Conservation (phyloP, 1,140 invertebrate genomes). For the Drosophila pseudoobscura region DNA sequence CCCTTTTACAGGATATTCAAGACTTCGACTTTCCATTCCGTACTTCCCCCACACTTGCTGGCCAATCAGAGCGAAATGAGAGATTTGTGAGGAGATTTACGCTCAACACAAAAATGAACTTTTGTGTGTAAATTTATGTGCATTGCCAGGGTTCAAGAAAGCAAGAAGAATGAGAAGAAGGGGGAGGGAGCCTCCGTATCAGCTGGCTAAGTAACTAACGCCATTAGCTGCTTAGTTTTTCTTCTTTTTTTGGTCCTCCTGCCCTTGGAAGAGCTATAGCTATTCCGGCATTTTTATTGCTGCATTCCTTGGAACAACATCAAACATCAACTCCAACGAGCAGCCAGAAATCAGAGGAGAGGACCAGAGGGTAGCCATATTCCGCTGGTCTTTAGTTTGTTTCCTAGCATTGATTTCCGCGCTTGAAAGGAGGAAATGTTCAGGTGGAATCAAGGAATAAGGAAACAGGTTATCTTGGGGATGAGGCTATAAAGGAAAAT, state of each 20-base stretch:
- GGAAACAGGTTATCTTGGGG: constrained; percentile 21
- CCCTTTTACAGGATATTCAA: constrained; percentile 13
- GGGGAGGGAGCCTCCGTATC: too few relatives aligned
- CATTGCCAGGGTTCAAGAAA: constrained; percentile 32
- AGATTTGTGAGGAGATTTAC: constrained; percentile 75
- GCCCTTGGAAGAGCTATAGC: constrained; percentile 5
- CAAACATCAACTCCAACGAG: constrained; percentile 41
- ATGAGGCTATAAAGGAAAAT: constrained; percentile 32
- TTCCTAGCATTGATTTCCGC: constrained; percentile 27
- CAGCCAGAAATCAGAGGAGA: constrained; percentile 42
- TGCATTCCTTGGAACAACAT: constrained; percentile 65
- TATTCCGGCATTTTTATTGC: constrained; percentile 68
- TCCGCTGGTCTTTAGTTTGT: background rate
- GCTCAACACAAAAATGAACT: constrained; percentile 69
- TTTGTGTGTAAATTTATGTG: constrained; percentile 75
- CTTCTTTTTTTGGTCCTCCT: background rate
- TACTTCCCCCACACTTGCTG: constrained; percentile 1
- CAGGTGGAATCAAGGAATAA: constrained; percentile 16
- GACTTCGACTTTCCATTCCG: constrained; percentile 12
- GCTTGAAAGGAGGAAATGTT: background rate
- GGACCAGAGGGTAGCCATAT: background rate
- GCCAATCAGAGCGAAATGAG: constrained; percentile 54
- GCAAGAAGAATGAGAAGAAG: background rate
- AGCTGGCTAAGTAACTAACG: constrained; percentile 67
- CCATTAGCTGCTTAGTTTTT: constrained; percentile 69